Percentiles rank a stretch among this genome's conserved stretches.
Evolutionary conservation across 2,113 vertebrate genomes (phyloP).

Genomic region (Ochotona curzoniae): DNA sequence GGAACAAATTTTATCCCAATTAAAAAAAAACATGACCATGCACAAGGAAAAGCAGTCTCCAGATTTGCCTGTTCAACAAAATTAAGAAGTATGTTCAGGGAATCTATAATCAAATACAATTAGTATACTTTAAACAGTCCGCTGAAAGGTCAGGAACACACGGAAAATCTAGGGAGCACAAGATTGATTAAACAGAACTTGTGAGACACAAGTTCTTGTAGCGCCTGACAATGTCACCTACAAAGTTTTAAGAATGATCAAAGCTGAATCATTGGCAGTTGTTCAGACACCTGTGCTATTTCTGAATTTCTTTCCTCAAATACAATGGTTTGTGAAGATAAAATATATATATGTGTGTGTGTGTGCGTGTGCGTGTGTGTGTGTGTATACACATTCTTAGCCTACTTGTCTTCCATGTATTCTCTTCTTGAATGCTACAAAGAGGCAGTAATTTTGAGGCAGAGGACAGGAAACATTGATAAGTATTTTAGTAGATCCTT

Average conservation of each 20-base stretch:
- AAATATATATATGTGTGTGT: too few species aligned
- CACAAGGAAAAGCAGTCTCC: not conserved
- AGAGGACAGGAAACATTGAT: not conserved
- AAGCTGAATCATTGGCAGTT: too few species aligned
- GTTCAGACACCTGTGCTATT: not conserved
- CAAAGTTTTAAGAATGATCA: not conserved
- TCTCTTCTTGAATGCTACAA: constrained; percentile 47
- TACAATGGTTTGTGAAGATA: not conserved
- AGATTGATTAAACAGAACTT: not conserved
- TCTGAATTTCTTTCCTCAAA: constrained; percentile 40
- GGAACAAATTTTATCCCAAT: not conserved
- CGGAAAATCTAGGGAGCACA: not conserved
- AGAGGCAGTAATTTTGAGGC: not conserved
- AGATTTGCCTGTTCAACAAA: not conserved
- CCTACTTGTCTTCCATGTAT: not conserved
- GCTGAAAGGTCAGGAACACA: not conserved
- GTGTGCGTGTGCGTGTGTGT: too few species aligned
- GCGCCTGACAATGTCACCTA: not conserved
- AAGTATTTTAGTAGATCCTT: not conserved
- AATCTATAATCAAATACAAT: constrained; percentile 10
- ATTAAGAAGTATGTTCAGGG: not conserved
- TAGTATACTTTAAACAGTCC: not conserved
- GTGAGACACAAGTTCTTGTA: not conserved
- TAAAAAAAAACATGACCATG: not conserved
- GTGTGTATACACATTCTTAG: too few species aligned